A percentile compares a stretch with the other conserved stretches of the same genome.
Evolutionary conservation across 2,888 invertebrate genomes (phyloP).

Genomic region (Idaea biselata): DNA sequence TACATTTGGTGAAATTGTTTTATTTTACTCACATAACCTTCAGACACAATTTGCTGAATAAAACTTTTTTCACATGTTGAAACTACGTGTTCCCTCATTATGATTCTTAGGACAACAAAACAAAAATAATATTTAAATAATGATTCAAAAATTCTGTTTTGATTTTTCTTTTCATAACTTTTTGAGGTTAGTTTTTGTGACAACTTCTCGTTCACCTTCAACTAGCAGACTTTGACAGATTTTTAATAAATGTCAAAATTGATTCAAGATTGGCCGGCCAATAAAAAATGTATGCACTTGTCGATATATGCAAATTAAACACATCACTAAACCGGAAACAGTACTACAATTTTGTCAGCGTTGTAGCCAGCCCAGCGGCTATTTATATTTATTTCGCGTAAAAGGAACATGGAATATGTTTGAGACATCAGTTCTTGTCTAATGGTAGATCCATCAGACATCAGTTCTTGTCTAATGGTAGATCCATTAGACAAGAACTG

Average conservation of each 20-base stretch:
- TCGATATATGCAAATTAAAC: background rate
- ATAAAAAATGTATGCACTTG: background rate
- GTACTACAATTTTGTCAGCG: background rate
- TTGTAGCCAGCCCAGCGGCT: no score
- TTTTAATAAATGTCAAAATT: background rate
- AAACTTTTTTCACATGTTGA: conserved; percentile 88
- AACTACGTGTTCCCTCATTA: conserved; percentile 83
- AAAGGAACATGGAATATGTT: no score
- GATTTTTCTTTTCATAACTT: background rate
- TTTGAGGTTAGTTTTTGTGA: conserved; percentile 7
- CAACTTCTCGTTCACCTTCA: conserved; percentile 6
- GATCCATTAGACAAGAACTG: no score
- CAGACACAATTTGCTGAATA: conserved; percentile 82
- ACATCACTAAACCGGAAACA: background rate
- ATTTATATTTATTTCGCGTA: no score
- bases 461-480: no score
- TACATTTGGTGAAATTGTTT: conserved; percentile 2
- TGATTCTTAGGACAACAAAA: conserved; percentile 9
- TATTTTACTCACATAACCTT: conserved; percentile 80
- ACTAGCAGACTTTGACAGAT: background rate
- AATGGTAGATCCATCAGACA: no score
- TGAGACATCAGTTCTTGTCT: no score
- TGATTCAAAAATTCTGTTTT: background rate
- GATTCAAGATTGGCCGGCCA: background rate
- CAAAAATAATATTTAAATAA: conserved; percentile 2